phyloP scores from a whole-genome alignment of 2,888 invertebrate genomes.

The Neoitamus cyanurus region DNA sequence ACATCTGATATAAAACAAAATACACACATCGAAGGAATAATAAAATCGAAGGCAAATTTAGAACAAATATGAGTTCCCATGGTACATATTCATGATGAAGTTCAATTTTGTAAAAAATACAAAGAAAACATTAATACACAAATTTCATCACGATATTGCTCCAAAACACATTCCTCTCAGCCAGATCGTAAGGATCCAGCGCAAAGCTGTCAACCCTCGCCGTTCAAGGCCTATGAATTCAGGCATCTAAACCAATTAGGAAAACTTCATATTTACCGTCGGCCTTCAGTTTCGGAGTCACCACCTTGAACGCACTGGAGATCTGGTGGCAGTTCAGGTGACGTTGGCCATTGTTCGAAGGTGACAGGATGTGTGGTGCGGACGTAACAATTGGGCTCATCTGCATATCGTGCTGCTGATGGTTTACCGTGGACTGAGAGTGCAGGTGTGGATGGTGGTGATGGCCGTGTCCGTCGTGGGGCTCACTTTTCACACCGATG shows the following conservation, averaged over 20 bases:
- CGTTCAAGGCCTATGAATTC: neutral
- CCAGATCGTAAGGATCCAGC: too few species aligned
- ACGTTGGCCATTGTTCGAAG: neutral
- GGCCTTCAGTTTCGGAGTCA: constrained; percentile 52
- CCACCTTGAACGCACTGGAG: constrained; percentile 52
- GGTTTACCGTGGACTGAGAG: neutral
- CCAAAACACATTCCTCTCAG: too few species aligned
- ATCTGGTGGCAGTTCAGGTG: constrained; percentile 44
- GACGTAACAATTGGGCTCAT: constrained; percentile 27
- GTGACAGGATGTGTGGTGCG: constrained; percentile 39
- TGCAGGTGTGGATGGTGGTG: neutral
- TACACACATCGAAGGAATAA: too few species aligned
- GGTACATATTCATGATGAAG: too few species aligned
- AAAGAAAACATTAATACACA: too few species aligned
- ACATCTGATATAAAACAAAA: too few species aligned
- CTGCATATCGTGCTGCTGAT: constrained; percentile 25
- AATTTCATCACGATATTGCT: too few species aligned
- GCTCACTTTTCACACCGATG: constrained; percentile 49
- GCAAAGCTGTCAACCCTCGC: too few species aligned
- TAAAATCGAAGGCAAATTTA: too few species aligned
- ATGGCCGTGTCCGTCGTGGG: constrained; percentile 19
- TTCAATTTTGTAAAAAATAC: too few species aligned
- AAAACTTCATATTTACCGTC: constrained; percentile 50
- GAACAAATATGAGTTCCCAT: too few species aligned
- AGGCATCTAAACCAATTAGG: neutral